phyloP scores from a whole-genome alignment of 2,888 invertebrate species.

The Mimumesa dahlbomi region DNA sequence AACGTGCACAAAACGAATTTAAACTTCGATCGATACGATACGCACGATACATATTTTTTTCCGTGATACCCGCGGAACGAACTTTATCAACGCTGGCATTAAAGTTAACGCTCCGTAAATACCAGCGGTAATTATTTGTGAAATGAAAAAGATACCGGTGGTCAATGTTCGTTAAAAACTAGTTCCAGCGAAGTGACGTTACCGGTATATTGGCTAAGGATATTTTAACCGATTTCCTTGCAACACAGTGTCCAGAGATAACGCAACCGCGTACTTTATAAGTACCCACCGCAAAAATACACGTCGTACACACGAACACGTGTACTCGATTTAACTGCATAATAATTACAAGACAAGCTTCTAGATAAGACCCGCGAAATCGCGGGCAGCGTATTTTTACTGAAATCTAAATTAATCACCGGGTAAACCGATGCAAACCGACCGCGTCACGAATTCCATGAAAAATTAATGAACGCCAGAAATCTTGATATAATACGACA shows the following conservation, averaged over 20 bases:
- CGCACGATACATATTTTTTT: no score
- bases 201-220: background rate
- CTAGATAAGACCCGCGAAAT: conserved; percentile 10
- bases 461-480: no score
- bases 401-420: no score
- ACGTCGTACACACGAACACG: conserved; percentile 11
- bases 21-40: background rate
- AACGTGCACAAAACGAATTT: background rate
- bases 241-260: conserved; percentile 35
- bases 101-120: background rate
- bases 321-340: conserved; percentile 28
- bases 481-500: no score
- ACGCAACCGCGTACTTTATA: conserved; percentile 27
- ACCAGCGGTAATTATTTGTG: conserved; percentile 3
- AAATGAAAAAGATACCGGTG: conserved; percentile 11
- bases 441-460: conserved; percentile 18
- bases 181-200: conserved; percentile 21
- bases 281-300: background rate
- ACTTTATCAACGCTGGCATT: conserved; percentile 7
- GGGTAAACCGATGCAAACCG: no score
- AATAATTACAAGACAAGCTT: conserved; percentile 21
- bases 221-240: conserved; percentile 31
- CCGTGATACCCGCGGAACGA: conserved; percentile 17
- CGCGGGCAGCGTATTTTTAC: no score
- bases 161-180: conserved; percentile 39